phyloP scores from a whole-genome alignment of 1,140 invertebrate genomes.

The Drosophila bocqueti region DNA sequence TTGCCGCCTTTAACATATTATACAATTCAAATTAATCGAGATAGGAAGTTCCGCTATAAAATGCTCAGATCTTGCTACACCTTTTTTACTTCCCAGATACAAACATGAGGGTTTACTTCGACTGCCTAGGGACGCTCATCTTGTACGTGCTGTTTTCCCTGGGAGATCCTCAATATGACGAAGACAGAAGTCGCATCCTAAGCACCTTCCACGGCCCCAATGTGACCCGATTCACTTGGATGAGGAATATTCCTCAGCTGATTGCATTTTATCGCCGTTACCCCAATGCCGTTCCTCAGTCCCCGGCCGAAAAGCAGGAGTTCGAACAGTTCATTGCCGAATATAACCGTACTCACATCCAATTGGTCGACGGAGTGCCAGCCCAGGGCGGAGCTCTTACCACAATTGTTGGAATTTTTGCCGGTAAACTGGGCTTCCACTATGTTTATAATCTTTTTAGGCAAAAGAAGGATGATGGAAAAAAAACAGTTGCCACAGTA shows the following conservation, averaged over 20 bases:
- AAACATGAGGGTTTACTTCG: slow-evolving; percentile 2
- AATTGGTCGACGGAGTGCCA: slow-evolving; percentile 11
- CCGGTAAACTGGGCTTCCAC: not conserved
- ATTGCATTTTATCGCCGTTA: slow-evolving; percentile 13
- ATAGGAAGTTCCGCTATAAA: slow-evolving; percentile 1
- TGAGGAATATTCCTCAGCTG: slow-evolving; percentile 1
- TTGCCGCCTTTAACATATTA: not conserved
- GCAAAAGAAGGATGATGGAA: not conserved
- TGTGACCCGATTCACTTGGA: not conserved
- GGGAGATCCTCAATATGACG: not conserved
- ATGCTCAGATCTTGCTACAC: not conserved
- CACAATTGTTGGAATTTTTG: not conserved
- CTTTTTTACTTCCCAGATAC: not conserved
- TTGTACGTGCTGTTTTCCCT: not conserved
- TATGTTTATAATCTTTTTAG: not conserved
- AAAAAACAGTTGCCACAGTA: too few species aligned
- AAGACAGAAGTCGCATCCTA: not conserved
- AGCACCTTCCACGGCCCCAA: not conserved
- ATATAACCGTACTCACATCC: not conserved
- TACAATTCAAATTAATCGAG: not conserved
- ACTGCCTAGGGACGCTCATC: not conserved
- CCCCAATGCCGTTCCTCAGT: slow-evolving; percentile 2
- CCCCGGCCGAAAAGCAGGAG: not conserved
- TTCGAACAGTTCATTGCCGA: slow-evolving; percentile 11
- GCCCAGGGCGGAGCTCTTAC: slow-evolving; percentile 3